Percentiles rank a stretch among this genome's conserved stretches.
Conservation (phyloP, 1,140 invertebrate species). For the Bathynomus jamesi region DNA sequence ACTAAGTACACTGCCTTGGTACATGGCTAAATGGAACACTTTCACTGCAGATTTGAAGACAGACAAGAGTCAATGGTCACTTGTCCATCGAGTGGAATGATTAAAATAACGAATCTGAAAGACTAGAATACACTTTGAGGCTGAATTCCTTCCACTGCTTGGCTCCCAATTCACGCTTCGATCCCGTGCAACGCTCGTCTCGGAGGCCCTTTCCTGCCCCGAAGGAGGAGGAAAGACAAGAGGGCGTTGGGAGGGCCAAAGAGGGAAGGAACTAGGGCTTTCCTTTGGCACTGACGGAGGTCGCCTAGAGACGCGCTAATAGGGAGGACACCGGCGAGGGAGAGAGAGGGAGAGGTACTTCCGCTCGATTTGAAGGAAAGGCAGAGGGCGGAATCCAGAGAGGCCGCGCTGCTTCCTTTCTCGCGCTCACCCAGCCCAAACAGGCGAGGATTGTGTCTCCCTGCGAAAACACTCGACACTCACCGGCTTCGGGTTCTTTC, state of each 20-base stretch:
- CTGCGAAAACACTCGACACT: no score
- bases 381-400: background rate
- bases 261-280: background rate
- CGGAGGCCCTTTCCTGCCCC: background rate
- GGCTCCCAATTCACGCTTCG: background rate
- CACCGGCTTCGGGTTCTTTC: no score
- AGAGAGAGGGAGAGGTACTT: background rate
- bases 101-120: background rate
- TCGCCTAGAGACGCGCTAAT: background rate
- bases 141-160: background rate
- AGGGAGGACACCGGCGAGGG: no score
- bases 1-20: conserved; percentile 1
- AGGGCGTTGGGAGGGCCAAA: background rate
- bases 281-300: background rate
- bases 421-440: background rate
- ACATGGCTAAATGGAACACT: no score
- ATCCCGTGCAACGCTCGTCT: background rate
- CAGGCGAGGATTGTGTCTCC: background rate
- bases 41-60: no score
- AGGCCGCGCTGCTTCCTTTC: background rate
- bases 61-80: background rate
- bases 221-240: background rate
- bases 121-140: background rate
- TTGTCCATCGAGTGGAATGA: background rate
- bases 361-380: background rate